These are phyloP conservation scores for Daktulosphaira vitifoliae DNA, from an alignment of 1,140 invertebrate species.

Conservation along the genomic window DNA sequence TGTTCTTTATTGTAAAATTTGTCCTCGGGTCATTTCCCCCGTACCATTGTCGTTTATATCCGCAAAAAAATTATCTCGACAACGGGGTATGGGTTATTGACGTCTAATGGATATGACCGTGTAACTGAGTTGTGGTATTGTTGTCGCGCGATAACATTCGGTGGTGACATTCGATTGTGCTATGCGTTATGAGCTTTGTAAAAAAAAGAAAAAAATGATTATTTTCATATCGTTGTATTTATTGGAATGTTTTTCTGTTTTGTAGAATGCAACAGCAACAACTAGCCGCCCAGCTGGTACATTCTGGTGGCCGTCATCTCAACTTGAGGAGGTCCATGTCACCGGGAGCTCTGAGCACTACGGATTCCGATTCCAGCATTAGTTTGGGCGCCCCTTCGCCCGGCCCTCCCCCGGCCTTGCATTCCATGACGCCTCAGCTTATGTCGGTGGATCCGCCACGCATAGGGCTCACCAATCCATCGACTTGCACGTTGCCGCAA, in stretches of 20 bases:
- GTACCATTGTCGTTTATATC: neutral
- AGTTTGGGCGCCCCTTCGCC: constrained; percentile 42
- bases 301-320: constrained; percentile 35
- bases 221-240: too few species aligned
- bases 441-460: constrained; percentile 32
- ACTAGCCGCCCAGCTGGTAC: constrained; percentile 40
- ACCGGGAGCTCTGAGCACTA: constrained; percentile 36
- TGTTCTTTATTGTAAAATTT: neutral
- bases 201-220: too few species aligned
- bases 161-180: too few species aligned
- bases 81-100: constrained; percentile 3
- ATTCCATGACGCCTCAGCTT: constrained; percentile 19
- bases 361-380: constrained; percentile 40
- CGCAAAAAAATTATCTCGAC: constrained; percentile 24
- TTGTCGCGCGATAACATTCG: too few species aligned
- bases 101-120: too few species aligned
- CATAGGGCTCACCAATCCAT: constrained; percentile 23
- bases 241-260: too few species aligned
- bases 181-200: too few species aligned
- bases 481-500: constrained; percentile 31
- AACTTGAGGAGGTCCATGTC: constrained; percentile 36
- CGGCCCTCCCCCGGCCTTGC: constrained; percentile 35
- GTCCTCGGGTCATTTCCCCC: constrained; percentile 6
- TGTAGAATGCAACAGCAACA: constrained; percentile 42
- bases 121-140: too few species aligned